Evolutionary conservation across 2,888 invertebrate species (phyloP).

Genomic region (Drosophila histrio): DNA sequence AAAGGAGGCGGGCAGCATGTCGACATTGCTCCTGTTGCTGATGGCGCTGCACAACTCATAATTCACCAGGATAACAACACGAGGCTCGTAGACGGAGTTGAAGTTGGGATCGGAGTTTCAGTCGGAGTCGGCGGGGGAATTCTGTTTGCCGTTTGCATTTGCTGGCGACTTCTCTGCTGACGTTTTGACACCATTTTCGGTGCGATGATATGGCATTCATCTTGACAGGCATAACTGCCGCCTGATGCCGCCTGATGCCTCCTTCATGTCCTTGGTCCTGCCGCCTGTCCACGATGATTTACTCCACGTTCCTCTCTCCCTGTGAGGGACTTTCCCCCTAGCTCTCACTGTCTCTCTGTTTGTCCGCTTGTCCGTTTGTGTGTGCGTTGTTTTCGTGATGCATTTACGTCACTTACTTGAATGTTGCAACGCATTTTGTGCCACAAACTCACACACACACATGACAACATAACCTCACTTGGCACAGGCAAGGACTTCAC

Average conservation of each 20-base stretch:
- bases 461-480: conserved; percentile 50
- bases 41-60: conserved; percentile 66
- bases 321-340: background rate
- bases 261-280: conserved; percentile 3
- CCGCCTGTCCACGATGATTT: conserved; percentile 45
- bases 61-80: conserved; percentile 72
- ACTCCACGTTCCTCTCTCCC: conserved; percentile 36
- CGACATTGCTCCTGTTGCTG: conserved; percentile 43
- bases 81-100: background rate
- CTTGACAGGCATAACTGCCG: conserved; percentile 81
- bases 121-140: conserved; percentile 3
- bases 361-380: conserved; percentile 20
- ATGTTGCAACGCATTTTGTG: conserved; percentile 78
- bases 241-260: conserved; percentile 66
- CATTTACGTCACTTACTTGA: conserved; percentile 80
- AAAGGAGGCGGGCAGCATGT: conserved; percentile 6
- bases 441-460: conserved; percentile 32
- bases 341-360: background rate
- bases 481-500: conserved; percentile 50
- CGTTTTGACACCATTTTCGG: conserved; percentile 79
- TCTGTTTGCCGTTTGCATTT: conserved; percentile 47
- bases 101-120: background rate
- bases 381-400: conserved; percentile 59
- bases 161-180: conserved; percentile 53
- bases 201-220: conserved; percentile 82